Conservation (phyloP, 1,140 invertebrate species). For the Chelonus insularis region DNA sequence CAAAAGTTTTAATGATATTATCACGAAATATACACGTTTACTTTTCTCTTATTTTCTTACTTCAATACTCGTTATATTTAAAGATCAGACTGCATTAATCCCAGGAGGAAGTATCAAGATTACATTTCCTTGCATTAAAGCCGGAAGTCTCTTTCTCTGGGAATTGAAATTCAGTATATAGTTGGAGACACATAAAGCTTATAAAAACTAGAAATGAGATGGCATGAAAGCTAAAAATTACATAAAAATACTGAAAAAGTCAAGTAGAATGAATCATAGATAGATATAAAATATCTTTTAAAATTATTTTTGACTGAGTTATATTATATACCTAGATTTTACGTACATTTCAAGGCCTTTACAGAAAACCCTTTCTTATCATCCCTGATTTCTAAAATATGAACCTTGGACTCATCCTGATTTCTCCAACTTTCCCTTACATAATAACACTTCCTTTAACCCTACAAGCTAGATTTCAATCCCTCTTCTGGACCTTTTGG, state of each 20-base stretch:
- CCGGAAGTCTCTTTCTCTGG: conserved; percentile 34
- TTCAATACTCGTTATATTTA: conserved; percentile 1
- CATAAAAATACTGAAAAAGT: conserved; percentile 6
- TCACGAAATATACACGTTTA: conserved; percentile 6
- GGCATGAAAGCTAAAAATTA: conserved; percentile 25
- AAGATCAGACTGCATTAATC: conserved; percentile 19
- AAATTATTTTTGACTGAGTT: too few species aligned
- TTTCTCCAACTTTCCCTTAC: too few species aligned
- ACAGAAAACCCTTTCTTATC: too few species aligned
- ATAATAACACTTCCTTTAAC: too few species aligned
- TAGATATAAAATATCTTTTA: conserved; percentile 13
- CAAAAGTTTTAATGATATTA: conserved; percentile 47
- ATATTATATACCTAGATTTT: too few species aligned
- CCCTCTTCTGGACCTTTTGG: too few species aligned
- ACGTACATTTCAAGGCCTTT: too few species aligned
- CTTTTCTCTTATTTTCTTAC: background rate
- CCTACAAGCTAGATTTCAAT: too few species aligned
- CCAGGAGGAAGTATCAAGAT: conserved; percentile 25
- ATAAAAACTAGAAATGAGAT: conserved; percentile 25
- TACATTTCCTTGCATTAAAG: conserved; percentile 33
- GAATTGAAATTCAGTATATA: conserved; percentile 43
- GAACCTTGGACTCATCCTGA: too few species aligned
- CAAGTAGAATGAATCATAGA: too few species aligned
- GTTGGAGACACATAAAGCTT: conserved; percentile 16
- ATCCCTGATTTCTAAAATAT: too few species aligned